phyloP scores from a whole-genome alignment of 1,140 invertebrate species.

The Ephestia elutella region DNA sequence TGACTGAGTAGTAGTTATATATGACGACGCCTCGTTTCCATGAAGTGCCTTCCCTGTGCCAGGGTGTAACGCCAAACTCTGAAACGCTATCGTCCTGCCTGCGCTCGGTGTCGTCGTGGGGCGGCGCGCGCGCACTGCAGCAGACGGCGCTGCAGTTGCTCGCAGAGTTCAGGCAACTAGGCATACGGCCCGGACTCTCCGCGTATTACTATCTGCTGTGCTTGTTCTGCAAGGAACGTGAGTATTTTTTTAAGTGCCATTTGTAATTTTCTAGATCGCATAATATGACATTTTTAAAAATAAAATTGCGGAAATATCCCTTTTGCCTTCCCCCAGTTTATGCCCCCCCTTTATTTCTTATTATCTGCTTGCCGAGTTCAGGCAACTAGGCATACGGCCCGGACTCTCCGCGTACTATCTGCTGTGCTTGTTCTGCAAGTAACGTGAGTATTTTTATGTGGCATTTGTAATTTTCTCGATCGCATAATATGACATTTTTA shows the following conservation, averaged over 20 bases:
- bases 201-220: constrained; percentile 83
- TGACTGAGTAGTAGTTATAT: too few species aligned
- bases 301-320: too few species aligned
- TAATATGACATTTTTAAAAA: too few species aligned
- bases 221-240: constrained; percentile 81
- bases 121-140: constrained; percentile 74
- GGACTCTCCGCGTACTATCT: constrained; percentile 83
- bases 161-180: constrained; percentile 81
- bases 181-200: constrained; percentile 82
- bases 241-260: too few species aligned
- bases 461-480: too few species aligned
- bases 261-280: too few species aligned
- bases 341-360: too few species aligned
- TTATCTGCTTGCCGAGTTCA: constrained; percentile 85
- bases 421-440: constrained; percentile 79
- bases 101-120: constrained; percentile 64
- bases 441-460: constrained; percentile 81
- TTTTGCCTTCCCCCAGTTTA: too few species aligned
- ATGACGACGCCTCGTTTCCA: too few species aligned
- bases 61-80: constrained; percentile 79
- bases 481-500: too few species aligned
- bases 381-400: constrained; percentile 80
- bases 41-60: too few species aligned
- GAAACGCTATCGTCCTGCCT: constrained; percentile 84
- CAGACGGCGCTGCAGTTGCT: constrained; percentile 76